Evolutionary conservation across 2,888 invertebrate genomes (phyloP).

Genomic region (Apotomis capreana): DNA sequence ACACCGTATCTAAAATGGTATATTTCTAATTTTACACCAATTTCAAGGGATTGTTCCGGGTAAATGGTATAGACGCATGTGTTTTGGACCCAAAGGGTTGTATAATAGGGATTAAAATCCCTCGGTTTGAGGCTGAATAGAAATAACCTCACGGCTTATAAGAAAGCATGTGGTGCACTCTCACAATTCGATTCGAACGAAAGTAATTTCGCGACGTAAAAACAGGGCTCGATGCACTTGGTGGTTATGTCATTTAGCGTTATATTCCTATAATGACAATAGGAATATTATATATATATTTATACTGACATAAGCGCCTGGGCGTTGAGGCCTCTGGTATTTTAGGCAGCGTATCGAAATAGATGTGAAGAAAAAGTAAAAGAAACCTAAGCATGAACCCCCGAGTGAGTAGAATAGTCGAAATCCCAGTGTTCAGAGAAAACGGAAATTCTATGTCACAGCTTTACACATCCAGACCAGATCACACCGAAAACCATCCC

Average conservation of each 20-base stretch:
- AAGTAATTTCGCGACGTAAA: background rate
- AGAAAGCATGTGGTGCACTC: conserved; percentile 41
- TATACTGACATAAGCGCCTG: no score
- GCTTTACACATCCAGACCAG: background rate
- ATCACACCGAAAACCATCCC: background rate
- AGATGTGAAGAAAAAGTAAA: background rate
- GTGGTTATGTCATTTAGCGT: background rate
- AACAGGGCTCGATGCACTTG: background rate
- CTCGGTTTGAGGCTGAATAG: conserved; percentile 38
- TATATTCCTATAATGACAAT: background rate
- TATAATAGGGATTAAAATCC: conserved; percentile 28
- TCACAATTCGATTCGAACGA: background rate
- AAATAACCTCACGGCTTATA: conserved; percentile 41
- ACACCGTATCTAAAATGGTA: background rate
- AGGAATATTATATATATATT: no score
- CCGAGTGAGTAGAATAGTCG: conserved; percentile 7
- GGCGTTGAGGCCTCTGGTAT: no score
- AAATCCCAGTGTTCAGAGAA: background rate
- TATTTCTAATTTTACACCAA: conserved; percentile 39
- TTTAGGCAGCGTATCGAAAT: no score
- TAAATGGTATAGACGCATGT: conserved; percentile 34
- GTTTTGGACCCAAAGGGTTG: conserved; percentile 29
- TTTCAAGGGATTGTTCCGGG: conserved; percentile 2
- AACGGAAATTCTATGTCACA: background rate
- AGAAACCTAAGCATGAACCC: conserved; percentile 17